phyloP scores from a whole-genome alignment of 2,888 invertebrate genomes.

The Diabrotica balteata region DNA sequence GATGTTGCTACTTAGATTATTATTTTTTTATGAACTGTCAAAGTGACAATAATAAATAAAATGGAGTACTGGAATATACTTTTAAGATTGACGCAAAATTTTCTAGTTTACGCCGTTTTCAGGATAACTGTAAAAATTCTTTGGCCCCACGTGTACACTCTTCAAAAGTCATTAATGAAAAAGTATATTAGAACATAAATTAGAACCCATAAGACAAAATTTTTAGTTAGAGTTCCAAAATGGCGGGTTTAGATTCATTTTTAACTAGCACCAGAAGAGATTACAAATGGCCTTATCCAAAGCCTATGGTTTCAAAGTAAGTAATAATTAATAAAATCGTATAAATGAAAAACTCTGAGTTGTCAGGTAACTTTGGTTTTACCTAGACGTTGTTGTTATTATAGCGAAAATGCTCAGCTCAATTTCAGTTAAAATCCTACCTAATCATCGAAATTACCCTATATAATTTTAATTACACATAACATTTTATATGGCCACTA shows the following conservation, averaged over 20 bases:
- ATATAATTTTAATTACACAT: no score
- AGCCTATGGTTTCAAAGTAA: slow-evolving; percentile 66
- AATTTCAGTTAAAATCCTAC: no score
- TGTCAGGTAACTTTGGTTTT: no score
- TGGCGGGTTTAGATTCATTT: slow-evolving; percentile 59
- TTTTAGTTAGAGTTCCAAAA: slow-evolving; percentile 32
- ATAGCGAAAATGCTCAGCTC: no score
- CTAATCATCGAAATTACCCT: no score
- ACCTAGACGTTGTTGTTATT: no score
- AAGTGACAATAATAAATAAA: slow-evolving; percentile 28
- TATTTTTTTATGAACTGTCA: slow-evolving; percentile 4
- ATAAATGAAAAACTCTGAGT: no score
- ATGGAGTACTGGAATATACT: slow-evolving; percentile 51
- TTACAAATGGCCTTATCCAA: slow-evolving; percentile 68
- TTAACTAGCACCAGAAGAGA: slow-evolving; percentile 62
- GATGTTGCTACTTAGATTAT: no score
- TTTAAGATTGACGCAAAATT: slow-evolving; percentile 53
- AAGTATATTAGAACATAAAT: slow-evolving; percentile 14
- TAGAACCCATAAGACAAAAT: slow-evolving; percentile 19
- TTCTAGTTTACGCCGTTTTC: slow-evolving; percentile 45
- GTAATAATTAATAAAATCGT: slow-evolving; percentile 36
- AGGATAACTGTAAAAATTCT: slow-evolving; percentile 38
- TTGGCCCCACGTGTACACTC: slow-evolving; percentile 29
- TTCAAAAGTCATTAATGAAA: slow-evolving; percentile 25
- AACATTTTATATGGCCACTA: no score